Evolutionary conservation across 1,140 invertebrate genomes (phyloP).

Genomic region (Caenorhabditis brenneri): DNA sequence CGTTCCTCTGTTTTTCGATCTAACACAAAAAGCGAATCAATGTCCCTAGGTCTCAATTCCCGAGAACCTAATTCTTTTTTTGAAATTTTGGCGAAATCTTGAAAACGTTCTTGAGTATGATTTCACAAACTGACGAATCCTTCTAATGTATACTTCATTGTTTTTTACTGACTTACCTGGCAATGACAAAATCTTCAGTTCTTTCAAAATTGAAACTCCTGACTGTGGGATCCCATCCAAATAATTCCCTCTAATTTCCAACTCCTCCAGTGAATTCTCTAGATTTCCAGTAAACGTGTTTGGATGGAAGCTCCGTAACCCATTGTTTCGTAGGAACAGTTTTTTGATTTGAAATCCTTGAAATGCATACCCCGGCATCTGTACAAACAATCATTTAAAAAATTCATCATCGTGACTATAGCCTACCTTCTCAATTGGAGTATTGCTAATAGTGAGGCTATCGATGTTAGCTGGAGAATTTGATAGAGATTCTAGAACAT

Average conservation of each 20-base stretch:
- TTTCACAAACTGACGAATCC: too few species aligned
- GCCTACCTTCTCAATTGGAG: conserved; percentile 56
- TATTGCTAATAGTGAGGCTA: conserved; percentile 60
- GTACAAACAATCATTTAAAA: neutral
- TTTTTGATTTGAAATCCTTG: conserved; percentile 56
- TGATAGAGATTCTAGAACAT: conserved; percentile 56
- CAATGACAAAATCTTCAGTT: conserved; percentile 15
- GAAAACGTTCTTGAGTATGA: too few species aligned
- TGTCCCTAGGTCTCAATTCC: too few species aligned
- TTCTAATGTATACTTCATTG: too few species aligned
- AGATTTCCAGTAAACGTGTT: conserved; percentile 57
- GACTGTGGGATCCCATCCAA: conserved; percentile 54
- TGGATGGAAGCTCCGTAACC: conserved; percentile 46
- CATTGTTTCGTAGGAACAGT: conserved; percentile 57
- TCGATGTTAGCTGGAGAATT: conserved; percentile 54
- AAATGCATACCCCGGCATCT: conserved; percentile 57
- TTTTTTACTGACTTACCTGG: conserved; percentile 8
- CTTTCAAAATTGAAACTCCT: conserved; percentile 52
- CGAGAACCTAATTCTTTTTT: too few species aligned
- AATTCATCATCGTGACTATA: neutral
- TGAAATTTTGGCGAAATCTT: too few species aligned
- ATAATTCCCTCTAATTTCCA: conserved; percentile 58
- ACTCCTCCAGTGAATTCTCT: conserved; percentile 49
- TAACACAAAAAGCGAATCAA: too few species aligned
- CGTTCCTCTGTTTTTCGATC: too few species aligned